Conservation (phyloP, 2,888 invertebrate species). For the Archaeoteleia sp. region DNA sequence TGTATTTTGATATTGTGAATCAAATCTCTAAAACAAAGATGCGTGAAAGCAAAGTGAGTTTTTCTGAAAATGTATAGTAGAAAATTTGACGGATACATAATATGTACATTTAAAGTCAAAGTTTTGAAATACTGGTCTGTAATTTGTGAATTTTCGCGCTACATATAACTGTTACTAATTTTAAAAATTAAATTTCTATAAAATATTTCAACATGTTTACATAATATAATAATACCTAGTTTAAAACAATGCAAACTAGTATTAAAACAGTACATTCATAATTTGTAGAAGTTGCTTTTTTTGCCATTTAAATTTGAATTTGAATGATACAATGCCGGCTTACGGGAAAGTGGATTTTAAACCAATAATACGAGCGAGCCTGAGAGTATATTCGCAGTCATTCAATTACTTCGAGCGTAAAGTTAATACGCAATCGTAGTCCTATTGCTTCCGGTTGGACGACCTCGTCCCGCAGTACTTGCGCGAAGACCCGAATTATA, state of each 20-base stretch:
- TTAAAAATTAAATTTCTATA: background rate
- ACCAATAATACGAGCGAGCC: conserved; percentile 42
- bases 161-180: background rate
- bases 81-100: too few relatives aligned
- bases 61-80: too few relatives aligned
- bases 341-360: conserved; percentile 43
- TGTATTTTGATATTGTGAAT: too few relatives aligned
- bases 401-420: conserved; percentile 53
- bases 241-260: conserved; percentile 7
- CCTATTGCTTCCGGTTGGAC: conserved; percentile 52
- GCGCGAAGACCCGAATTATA: conserved; percentile 47
- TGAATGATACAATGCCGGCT: conserved; percentile 30
- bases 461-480: conserved; percentile 43
- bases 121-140: background rate
- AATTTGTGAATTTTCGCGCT: too few relatives aligned
- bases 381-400: conserved; percentile 45
- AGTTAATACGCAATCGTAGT: conserved; percentile 53
- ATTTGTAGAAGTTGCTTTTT: conserved; percentile 24
- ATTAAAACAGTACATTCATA: conserved; percentile 18
- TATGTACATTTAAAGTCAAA: background rate
- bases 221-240: background rate
- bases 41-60: too few relatives aligned
- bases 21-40: too few relatives aligned
- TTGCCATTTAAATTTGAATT: conserved; percentile 40
- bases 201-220: conserved; percentile 3